Percentiles rank a stretch among this genome's conserved stretches.
Evolutionary conservation across 2,888 invertebrate genomes (phyloP).

Genomic region (Rhopalosiphum nymphaeae): DNA sequence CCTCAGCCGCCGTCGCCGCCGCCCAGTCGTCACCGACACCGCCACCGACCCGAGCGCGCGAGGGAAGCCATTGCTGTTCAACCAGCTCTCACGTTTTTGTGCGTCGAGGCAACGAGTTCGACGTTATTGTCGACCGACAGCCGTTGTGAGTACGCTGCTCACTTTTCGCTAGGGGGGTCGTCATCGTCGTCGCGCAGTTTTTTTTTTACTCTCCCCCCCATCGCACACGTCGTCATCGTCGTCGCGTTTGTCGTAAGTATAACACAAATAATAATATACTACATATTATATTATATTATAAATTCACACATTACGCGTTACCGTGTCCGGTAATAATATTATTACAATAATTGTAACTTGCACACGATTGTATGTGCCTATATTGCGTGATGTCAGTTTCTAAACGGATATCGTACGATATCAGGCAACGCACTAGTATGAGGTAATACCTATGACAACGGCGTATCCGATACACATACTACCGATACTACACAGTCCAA

Average conservation of each 20-base stretch:
- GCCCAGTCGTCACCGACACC: slow-evolving; percentile 30
- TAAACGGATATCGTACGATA: not conserved
- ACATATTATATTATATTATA: not conserved
- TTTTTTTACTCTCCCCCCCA: not conserved
- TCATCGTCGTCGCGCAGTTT: slow-evolving; percentile 37
- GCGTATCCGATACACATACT: not conserved
- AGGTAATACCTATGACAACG: not conserved
- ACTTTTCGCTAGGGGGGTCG: slow-evolving; percentile 62
- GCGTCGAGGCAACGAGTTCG: slow-evolving; percentile 47
- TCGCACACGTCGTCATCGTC: not conserved
- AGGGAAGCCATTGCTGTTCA: slow-evolving; percentile 64
- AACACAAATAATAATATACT: not conserved
- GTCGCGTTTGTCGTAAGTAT: slow-evolving; percentile 41
- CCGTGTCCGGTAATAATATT: not conserved
- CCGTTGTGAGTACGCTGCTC: slow-evolving; percentile 5
- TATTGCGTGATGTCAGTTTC: not conserved
- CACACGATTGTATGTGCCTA: not conserved
- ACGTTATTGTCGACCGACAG: slow-evolving; percentile 34
- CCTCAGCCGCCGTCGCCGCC: slow-evolving; percentile 28
- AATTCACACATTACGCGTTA: not conserved
- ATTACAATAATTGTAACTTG: not conserved
- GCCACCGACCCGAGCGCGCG: slow-evolving; percentile 20
- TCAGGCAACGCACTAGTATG: not conserved
- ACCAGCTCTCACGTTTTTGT: slow-evolving; percentile 61
- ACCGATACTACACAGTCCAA: not conserved